Conservation (phyloP, 2,113 vertebrate species). For the Cygnus atratus region DNA sequence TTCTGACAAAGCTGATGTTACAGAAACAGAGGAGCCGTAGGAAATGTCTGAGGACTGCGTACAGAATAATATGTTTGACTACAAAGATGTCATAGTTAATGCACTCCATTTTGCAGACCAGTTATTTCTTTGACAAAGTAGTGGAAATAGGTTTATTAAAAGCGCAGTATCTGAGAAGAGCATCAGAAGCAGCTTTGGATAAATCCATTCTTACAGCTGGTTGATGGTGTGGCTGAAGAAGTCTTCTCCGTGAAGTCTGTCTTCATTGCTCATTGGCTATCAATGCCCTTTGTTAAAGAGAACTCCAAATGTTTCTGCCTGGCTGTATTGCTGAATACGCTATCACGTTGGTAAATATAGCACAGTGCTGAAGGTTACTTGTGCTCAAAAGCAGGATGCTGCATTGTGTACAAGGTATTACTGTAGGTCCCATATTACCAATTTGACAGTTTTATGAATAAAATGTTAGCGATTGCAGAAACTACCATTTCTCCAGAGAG, state of each 20-base stretch:
- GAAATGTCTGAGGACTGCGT: background rate
- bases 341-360: background rate
- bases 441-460: background rate
- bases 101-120: background rate
- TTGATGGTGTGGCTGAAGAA: background rate
- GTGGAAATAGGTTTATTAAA: slow-evolving; percentile 4
- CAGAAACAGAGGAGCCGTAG: background rate
- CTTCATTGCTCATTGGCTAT: background rate
- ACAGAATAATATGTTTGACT: background rate
- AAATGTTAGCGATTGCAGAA: background rate
- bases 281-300: background rate
- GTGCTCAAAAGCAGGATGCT: background rate
- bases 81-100: background rate
- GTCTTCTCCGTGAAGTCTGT: background rate
- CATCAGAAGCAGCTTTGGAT: background rate
- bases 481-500: background rate
- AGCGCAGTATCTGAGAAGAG: background rate
- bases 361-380: background rate
- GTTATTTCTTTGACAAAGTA: slow-evolving; percentile 25
- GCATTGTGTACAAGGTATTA: background rate
- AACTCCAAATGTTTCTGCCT: background rate
- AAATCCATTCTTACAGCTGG: background rate
- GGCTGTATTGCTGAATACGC: background rate
- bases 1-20: slow-evolving; percentile 11
- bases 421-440: background rate